These are phyloP conservation scores for Illadopsis cleaveri DNA, from an alignment of 2,113 vertebrate species.

Conservation along the genomic window DNA sequence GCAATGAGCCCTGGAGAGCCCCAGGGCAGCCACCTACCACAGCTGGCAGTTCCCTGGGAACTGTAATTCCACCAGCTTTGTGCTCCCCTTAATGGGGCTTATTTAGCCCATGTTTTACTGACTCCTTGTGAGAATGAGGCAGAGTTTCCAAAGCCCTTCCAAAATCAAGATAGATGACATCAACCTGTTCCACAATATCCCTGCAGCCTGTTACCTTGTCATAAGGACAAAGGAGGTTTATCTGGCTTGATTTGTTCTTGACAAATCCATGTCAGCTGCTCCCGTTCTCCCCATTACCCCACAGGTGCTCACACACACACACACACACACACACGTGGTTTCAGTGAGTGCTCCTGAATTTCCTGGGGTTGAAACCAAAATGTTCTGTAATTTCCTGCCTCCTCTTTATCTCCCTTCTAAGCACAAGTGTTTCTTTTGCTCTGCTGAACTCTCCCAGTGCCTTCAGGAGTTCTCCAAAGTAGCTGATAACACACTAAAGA, in stretches of 20 bases:
- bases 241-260: conserved; percentile 7
- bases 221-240: conserved; percentile 2
- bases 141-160: neutral
- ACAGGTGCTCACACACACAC: neutral
- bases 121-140: neutral
- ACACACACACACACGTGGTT: neutral
- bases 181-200: neutral
- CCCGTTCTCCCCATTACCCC: neutral
- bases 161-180: neutral
- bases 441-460: neutral
- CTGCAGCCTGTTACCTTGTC: neutral
- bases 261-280: conserved; percentile 19
- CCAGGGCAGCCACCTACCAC: conserved; percentile 39
- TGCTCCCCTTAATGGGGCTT: neutral
- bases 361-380: neutral
- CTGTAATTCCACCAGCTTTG: neutral
- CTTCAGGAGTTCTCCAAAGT: neutral
- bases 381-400: neutral
- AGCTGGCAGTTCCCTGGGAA: conserved; percentile 3
- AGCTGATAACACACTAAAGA: neutral
- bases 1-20: neutral
- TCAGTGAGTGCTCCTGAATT: neutral
- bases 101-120: neutral
- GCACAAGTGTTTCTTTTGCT: neutral
- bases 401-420: neutral